phyloP scores from a whole-genome alignment of 2,113 vertebrate genomes.

The Mustela lutreola region DNA sequence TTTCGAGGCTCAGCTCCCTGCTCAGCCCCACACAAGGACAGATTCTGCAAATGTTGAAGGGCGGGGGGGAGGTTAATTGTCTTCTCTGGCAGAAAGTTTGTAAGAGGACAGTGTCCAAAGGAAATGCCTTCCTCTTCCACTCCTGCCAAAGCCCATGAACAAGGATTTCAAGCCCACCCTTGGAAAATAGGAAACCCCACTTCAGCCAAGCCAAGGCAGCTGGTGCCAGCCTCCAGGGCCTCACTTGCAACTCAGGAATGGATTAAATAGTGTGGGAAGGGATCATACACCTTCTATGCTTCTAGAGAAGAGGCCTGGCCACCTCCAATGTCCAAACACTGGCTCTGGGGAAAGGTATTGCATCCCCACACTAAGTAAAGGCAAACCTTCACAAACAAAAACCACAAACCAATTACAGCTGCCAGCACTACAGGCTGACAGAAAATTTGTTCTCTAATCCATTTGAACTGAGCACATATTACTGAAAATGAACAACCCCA shows the following conservation, averaged over 20 bases:
- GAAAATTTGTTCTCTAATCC: neutral
- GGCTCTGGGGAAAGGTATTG: neutral
- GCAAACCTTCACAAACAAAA: rapidly evolving
- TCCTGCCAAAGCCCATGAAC: neutral
- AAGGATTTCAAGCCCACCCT: rapidly evolving
- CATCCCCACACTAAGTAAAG: neutral
- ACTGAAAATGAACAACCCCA: neutral
- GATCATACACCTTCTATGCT: neutral
- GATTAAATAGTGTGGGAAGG: rapidly evolving
- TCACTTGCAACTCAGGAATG: too few species aligned
- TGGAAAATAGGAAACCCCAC: neutral
- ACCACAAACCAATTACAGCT: neutral
- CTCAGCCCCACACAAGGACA: neutral
- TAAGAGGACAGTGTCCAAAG: neutral
- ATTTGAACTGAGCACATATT: neutral
- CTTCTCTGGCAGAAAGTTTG: too few species aligned
- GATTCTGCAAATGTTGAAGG: neutral
- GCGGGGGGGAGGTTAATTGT: too few species aligned
- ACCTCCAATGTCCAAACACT: rapidly evolving
- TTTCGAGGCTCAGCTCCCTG: neutral
- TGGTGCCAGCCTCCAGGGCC: too few species aligned
- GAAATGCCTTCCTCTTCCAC: neutral
- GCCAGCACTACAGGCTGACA: rapidly evolving
- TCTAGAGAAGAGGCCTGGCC: rapidly evolving
- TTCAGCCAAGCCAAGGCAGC: neutral